Evolutionary conservation across 2,113 vertebrate genomes (phyloP).

Genomic region (Piprites chloris): DNA sequence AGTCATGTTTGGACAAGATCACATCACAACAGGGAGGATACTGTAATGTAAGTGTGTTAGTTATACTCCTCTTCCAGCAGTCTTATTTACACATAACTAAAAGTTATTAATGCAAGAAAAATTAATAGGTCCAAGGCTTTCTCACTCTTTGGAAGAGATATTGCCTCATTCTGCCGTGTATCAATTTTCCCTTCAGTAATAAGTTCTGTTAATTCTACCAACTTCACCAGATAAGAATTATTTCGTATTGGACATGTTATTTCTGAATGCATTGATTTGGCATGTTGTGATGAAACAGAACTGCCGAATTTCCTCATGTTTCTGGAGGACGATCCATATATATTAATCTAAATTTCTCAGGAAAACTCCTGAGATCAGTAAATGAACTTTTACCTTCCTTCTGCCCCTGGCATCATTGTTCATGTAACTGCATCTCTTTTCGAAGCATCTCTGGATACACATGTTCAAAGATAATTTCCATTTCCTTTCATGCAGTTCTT

Average conservation of each 20-base stretch:
- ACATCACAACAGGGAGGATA: neutral
- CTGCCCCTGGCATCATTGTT: neutral
- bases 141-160: neutral
- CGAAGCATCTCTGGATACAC: neutral
- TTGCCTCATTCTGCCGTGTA: neutral
- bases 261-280: neutral
- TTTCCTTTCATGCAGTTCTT: neutral
- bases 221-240: neutral
- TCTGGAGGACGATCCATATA: neutral
- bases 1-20: neutral
- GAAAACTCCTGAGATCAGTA: neutral
- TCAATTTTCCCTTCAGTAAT: neutral
- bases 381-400: neutral
- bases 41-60: neutral
- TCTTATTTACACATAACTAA: neutral
- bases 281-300: neutral
- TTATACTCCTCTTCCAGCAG: neutral
- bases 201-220: neutral
- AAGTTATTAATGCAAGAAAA: neutral
- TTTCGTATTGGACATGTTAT: neutral
- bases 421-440: neutral
- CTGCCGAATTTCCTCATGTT: neutral
- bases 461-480: neutral
- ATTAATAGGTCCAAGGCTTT: neutral
- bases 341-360: neutral